These are phyloP conservation scores for Holotrichia oblita DNA, from an alignment of 1,140 invertebrate genomes.

Conservation along the genomic window DNA sequence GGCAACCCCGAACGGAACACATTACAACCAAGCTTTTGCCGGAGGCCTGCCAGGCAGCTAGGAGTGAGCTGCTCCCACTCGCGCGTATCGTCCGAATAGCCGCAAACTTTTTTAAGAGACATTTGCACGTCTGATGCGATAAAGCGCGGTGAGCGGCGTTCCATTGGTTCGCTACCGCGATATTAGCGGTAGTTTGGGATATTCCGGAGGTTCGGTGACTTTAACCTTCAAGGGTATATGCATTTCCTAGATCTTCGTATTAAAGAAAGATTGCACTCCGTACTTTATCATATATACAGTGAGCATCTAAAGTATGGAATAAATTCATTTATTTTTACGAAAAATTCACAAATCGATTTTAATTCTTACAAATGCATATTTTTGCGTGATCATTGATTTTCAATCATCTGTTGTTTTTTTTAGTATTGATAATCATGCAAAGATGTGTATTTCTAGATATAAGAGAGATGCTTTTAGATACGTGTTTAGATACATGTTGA, in stretches of 20 bases:
- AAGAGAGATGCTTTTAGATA: too few relatives aligned
- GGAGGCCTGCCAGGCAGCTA: not conserved
- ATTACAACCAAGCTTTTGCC: not conserved
- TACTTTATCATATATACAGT: too few relatives aligned
- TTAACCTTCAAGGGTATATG: not conserved
- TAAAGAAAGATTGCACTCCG: too few relatives aligned
- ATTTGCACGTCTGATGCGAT: conserved; percentile 32
- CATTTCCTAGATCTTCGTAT: not conserved
- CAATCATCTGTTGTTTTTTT: too few relatives aligned
- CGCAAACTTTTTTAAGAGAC: conserved; percentile 26
- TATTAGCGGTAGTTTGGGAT: not conserved
- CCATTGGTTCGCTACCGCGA: not conserved
- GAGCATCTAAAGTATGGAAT: too few relatives aligned
- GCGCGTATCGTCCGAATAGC: not conserved
- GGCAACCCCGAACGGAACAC: conserved; percentile 4
- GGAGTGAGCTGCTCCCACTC: not conserved
- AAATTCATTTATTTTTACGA: too few relatives aligned
- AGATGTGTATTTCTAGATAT: too few relatives aligned
- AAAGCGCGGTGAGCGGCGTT: not conserved
- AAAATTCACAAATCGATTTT: too few relatives aligned
- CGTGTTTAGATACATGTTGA: too few relatives aligned
- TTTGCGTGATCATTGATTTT: too few relatives aligned
- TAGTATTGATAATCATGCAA: too few relatives aligned
- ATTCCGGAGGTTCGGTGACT: not conserved
- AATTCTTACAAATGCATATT: too few relatives aligned